Base-by-base conservation (phyloP, 1,140 invertebrate genomes). In the Linepithema humile region DNA sequence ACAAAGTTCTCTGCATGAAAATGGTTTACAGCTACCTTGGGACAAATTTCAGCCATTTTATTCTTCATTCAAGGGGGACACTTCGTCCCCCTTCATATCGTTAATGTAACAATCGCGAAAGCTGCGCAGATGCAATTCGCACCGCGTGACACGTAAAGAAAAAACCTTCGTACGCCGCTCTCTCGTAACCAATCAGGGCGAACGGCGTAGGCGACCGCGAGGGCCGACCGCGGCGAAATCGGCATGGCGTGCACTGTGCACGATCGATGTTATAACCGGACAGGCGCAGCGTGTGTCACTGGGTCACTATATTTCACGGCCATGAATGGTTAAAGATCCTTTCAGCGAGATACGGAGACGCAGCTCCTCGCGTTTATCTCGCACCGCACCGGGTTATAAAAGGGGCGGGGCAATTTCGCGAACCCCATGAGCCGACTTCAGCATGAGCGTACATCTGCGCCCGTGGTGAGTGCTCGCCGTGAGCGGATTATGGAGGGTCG, bases 281-380 rank as follows among this genome's bases (percentile, higher is more conserved):
- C 65, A 45, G 50, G 35, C 50, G 86, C 85, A 38, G 38, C 80
- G 74, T 78, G 85, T 87, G 86, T 80, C 85, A 59, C 72, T 53
- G 15, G 60, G 64, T 78, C 67, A 80, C 85, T 88, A 74, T 87
- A 88, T 88, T 88, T 88, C 82, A 83, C 55, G 48, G 86, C 75
- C 72, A 87, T 88, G 87, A 83, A 88, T 82, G 83, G 87, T 78
- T 78, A 88, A n/a, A 88, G 87, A 74, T 85, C 55, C 72, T 85
- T 78, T 78, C 70, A 69, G 9, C 53, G 38, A 32, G 74, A 62
- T 35, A 48, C 43, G n/a, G 77, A 75, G 50, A 85, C 53, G 85
- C 82, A n/a, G 60, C 23, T 45, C 26, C 60, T 48, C 69, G 40
- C 70, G 82, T 65, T 59, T 53, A 64, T 82, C 70, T 69, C 70